Conservation (phyloP, 2,113 vertebrate species). For the Sylvietta virens region DNA sequence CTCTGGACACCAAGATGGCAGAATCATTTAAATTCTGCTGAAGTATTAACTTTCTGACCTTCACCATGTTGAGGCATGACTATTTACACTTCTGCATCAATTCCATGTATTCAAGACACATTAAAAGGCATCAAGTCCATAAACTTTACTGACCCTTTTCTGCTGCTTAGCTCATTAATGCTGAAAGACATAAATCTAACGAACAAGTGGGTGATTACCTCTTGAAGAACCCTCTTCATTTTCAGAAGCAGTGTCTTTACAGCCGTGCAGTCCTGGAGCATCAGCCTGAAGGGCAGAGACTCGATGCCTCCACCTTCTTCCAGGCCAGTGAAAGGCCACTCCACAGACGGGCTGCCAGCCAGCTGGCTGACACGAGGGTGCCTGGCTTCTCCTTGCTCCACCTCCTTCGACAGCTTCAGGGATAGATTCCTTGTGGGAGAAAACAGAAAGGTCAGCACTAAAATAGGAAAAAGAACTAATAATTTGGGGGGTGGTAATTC, state of each 20-base stretch:
- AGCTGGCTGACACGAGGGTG: conserved; percentile 57
- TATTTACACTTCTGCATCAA: background rate
- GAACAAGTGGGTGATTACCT: conserved; percentile 76
- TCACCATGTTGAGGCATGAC: background rate
- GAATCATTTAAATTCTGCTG: background rate
- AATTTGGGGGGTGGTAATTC: background rate
- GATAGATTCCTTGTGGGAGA: conserved; percentile 69
- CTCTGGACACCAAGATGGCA: background rate
- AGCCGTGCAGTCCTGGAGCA: conserved; percentile 95
- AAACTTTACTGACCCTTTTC: conserved; percentile 19
- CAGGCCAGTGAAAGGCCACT: conserved; percentile 74
- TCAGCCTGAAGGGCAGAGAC: conserved; percentile 86
- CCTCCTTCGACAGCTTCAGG: conserved; percentile 74
- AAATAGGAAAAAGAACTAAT: background rate
- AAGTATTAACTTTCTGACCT: background rate
- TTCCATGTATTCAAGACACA: background rate
- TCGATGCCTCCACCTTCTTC: conserved; percentile 87
- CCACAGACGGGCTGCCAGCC: conserved; percentile 72
- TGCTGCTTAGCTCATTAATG: background rate
- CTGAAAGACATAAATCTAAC: background rate
- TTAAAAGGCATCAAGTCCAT: background rate
- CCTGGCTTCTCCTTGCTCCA: conserved; percentile 67
- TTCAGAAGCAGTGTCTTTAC: conserved; percentile 92
- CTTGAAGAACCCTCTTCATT: conserved; percentile 92
- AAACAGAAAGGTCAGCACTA: background rate